Evolutionary conservation across 2,888 invertebrate genomes (phyloP), one percentile per base, ranked within the genome.

Genomic region (Notodonta dromedarius): DNA sequence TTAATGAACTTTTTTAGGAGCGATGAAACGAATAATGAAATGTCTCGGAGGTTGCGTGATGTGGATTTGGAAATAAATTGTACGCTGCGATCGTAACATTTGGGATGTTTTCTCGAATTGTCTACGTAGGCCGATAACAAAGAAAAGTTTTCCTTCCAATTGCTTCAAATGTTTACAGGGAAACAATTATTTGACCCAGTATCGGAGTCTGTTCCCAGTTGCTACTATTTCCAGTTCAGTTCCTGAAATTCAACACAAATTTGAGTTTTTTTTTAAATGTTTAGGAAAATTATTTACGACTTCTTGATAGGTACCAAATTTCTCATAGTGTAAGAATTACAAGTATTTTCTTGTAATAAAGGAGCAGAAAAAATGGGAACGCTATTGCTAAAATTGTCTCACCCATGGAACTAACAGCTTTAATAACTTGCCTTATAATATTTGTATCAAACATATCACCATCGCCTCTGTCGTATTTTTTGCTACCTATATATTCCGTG

Each of bases 401-500:
- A 35, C 35, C 7, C 35, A 7, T 35, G 1, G 35, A 35, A 35
- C 35, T 35, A 35, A 35, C 35, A 35, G 35, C 35, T 35, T 1
- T 42, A 1, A 42, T 42, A 12, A 42, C 11, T 4, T 42, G 24
- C 24, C 24, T 24, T 2, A 24, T 24, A 9, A 24, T 24, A 9
- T 42, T 11, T 42, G 11, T 42, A 11, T 11, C 9, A 42, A 42
- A 42, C 42, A 42, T 11, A 42, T 46, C 13, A 46, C 46, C 46
- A n/a, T n/a, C n/a, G 11, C 46, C 11, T 46, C 46, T 9, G 50
- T 1, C 50, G 48, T 48, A 54, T 66, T 65, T 69, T 71, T 61
- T 13, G 67, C 39, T 53, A 53, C 24, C 24, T 40, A 58, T 55
- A 58, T 60, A 64, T 63, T 70, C 61, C 62, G 44, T 32, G 56